Conservation (phyloP, 2,797 vertebrate genomes). For the Adrianichthys oophorus region DNA sequence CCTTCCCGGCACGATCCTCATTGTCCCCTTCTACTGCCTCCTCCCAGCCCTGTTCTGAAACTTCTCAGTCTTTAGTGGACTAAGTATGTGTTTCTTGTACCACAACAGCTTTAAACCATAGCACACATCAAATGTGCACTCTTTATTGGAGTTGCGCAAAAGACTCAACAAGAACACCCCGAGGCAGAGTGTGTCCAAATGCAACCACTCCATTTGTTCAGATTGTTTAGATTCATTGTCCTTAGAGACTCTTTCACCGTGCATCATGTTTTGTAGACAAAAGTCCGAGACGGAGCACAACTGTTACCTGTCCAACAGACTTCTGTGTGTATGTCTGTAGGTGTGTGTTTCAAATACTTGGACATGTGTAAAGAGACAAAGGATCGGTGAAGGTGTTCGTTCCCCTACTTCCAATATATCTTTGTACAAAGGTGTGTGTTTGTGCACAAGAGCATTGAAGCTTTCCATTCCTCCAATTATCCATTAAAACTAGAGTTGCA, state of each 20-base stretch:
- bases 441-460: too few species aligned
- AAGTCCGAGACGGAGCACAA: constrained; percentile 8
- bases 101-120: constrained; percentile 15
- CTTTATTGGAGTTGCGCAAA: constrained; percentile 25
- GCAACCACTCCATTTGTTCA: constrained; percentile 1
- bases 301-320: constrained; percentile 54
- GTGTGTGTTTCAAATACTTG: constrained; percentile 8
- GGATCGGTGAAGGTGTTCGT: constrained; percentile 28
- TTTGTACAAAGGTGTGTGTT: too few species aligned
- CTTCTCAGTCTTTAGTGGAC: constrained; percentile 36
- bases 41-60: constrained; percentile 29
- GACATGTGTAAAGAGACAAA: constrained; percentile 10
- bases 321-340: constrained; percentile 21
- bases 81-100: constrained; percentile 36
- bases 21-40: constrained; percentile 5
- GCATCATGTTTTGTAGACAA: constrained; percentile 7
- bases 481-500: too few species aligned
- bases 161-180: constrained; percentile 18
- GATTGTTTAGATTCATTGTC: constrained; percentile 1
- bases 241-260: background rate
- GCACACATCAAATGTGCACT: constrained; percentile 13
- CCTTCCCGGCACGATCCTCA: constrained; percentile 8
- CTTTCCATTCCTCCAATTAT: too few species aligned
- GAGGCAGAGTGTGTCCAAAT: constrained; percentile 7
- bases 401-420: too few species aligned